Evolutionary conservation across 1,140 invertebrate species (phyloP).

Genomic region (Saccostrea glomerata): DNA sequence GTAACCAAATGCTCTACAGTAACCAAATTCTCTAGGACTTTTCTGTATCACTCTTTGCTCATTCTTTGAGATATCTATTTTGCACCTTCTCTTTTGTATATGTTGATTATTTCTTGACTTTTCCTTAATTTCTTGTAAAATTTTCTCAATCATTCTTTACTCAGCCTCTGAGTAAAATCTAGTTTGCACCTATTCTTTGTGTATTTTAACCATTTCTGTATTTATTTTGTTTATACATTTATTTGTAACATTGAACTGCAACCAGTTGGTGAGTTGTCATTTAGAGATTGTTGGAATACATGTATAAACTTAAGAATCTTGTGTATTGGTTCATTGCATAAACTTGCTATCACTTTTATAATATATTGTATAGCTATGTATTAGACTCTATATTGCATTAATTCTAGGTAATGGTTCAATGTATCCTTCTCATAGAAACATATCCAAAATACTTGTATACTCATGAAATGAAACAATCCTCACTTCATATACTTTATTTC

Average conservation of each 20-base stretch:
- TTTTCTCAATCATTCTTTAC: no score
- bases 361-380: not conserved
- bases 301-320: not conserved
- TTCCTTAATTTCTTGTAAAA: not conserved
- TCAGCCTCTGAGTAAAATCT: not conserved
- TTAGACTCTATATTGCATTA: not conserved
- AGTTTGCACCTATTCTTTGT: not conserved
- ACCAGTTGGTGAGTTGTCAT: not conserved
- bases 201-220: not conserved
- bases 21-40: not conserved
- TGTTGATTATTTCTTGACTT: not conserved
- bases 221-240: not conserved
- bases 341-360: not conserved
- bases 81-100: not conserved
- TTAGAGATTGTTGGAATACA: not conserved
- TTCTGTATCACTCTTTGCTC: not conserved
- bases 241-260: not conserved
- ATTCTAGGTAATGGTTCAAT: not conserved
- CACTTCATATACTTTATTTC: conserved; percentile 16
- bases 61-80: not conserved
- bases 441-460: not conserved
- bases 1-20: not conserved
- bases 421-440: not conserved
- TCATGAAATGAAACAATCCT: not conserved
- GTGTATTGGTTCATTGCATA: not conserved